These are phyloP conservation scores for Cheilosia grossa DNA, from an alignment of 2,888 invertebrate species.

Conservation along the genomic window DNA sequence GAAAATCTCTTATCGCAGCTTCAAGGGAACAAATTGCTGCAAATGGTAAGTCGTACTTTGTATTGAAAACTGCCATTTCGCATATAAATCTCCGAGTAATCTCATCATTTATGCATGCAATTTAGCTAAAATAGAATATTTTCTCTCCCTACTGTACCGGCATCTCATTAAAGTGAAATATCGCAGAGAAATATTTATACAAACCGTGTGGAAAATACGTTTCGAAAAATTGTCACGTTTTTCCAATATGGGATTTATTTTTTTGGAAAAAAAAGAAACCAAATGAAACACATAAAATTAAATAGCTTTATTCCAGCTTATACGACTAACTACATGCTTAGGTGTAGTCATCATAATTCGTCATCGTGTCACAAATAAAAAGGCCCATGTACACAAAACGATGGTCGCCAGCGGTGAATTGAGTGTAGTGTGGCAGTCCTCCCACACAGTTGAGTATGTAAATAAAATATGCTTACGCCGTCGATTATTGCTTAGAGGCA, in stretches of 20 bases:
- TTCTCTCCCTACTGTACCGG: neutral
- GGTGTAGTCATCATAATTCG: conserved; percentile 34
- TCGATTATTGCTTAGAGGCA: conserved; percentile 24
- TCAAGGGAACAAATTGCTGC: too few species aligned
- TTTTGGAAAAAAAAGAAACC: conserved; percentile 22
- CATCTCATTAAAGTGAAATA: conserved; percentile 16
- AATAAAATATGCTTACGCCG: conserved; percentile 32
- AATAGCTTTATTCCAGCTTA: conserved; percentile 7
- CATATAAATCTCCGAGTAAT: too few species aligned
- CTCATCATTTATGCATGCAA: too few species aligned
- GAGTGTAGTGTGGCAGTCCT: neutral
- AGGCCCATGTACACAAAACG: neutral
- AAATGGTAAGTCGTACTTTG: too few species aligned
- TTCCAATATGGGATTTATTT: conserved; percentile 39
- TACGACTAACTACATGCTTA: conserved; percentile 24
- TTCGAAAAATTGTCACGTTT: conserved; percentile 55
- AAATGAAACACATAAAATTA: conserved; percentile 13
- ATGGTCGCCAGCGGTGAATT: conserved; percentile 27
- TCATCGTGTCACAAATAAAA: conserved; percentile 44
- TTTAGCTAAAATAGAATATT: neutral
- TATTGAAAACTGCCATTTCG: too few species aligned
- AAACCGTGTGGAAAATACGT: conserved; percentile 10
- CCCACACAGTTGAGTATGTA: conserved; percentile 30
- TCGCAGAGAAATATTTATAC: neutral
- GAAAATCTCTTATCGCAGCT: too few species aligned